Conservation (phyloP, 2,888 invertebrate genomes). For the Apamea anceps region DNA sequence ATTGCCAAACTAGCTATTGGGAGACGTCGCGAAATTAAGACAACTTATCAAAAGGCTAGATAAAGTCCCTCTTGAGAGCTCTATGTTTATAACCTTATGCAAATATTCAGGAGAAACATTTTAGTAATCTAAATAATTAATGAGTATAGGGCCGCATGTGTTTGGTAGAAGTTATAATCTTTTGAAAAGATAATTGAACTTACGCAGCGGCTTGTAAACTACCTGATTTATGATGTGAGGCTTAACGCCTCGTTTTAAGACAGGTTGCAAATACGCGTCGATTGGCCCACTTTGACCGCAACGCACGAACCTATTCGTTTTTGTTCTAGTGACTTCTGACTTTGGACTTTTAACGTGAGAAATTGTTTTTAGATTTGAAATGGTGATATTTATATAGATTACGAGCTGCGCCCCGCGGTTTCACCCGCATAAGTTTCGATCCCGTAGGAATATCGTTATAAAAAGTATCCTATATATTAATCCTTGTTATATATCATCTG, state of each 20-base stretch:
- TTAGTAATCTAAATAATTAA: slow-evolving; percentile 34
- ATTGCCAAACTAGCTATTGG: background rate
- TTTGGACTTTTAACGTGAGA: too few species aligned
- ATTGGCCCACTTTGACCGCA: background rate
- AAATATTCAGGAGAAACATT: slow-evolving; percentile 29
- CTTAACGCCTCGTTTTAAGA: background rate
- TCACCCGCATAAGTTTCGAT: too few species aligned
- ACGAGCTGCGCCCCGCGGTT: too few species aligned
- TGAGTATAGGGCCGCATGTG: background rate
- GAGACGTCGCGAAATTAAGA: background rate
- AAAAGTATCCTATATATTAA: too few species aligned
- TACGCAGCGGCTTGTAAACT: background rate
- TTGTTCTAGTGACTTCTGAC: background rate
- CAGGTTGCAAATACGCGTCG: background rate
- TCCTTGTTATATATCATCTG: too few species aligned
- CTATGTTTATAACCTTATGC: slow-evolving; percentile 1
- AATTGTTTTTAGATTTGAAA: too few species aligned
- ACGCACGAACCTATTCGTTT: background rate
- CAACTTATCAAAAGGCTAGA: background rate
- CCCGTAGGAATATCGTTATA: too few species aligned
- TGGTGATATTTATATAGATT: too few species aligned
- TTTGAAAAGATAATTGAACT: slow-evolving; percentile 6
- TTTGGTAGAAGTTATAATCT: background rate
- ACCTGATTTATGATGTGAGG: background rate
- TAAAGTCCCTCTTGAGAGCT: slow-evolving; percentile 8